Base-by-base conservation (phyloP, 2,888 invertebrate species). In the Phaedon cochleariae region DNA sequence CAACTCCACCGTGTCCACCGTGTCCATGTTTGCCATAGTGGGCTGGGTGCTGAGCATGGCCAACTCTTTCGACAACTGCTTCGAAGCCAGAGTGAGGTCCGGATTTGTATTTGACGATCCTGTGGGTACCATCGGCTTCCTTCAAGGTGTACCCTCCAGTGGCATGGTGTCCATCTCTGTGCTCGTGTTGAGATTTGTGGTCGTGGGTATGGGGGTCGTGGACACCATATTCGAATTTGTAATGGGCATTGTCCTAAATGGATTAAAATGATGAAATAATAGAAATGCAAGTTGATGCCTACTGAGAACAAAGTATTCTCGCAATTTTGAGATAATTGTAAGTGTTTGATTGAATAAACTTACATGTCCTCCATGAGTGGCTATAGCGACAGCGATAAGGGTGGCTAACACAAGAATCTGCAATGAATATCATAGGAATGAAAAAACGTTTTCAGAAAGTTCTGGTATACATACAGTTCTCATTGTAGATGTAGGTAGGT, bases 171-270 rank as follows among this genome's bases (percentile, higher is more conserved):
- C 82, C 82, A 62, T 83, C 77, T 26, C 81, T 76, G 61, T 79
- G 77, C 71, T 83, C 83, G 62, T 79, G 76, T 65, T 83, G 83
- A 12, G 77, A 76, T 70, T 83, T 81, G 62, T 77, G 73, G 70
- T 83, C 83, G 26, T 80, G 78, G 31, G 83, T 83, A 59, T 83
- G 82, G 7, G 80, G 78, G 68, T 83, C 83, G 57, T 79, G 74
- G 17, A 83, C 83, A 5, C 82, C 82, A 64, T 83, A 83, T 48
- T 79, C 79, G 69, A 79, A 83, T 68, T 80, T 74, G 69, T 83
- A 83, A 34, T 76, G 73, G 26, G 77, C 66, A 46, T 69, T 63
- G 18, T 64, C 69, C 69, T 69, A 22, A 3, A 18, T 29, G 29
- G 2, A 21, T 15, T 29, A 51, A 34, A 15, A 26, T 5, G 6